Percentiles rank a stretch among this genome's conserved stretches.
Evolutionary conservation across 2,888 invertebrate species (phyloP).

Genomic region (Pycnomerus fuliginosus): DNA sequence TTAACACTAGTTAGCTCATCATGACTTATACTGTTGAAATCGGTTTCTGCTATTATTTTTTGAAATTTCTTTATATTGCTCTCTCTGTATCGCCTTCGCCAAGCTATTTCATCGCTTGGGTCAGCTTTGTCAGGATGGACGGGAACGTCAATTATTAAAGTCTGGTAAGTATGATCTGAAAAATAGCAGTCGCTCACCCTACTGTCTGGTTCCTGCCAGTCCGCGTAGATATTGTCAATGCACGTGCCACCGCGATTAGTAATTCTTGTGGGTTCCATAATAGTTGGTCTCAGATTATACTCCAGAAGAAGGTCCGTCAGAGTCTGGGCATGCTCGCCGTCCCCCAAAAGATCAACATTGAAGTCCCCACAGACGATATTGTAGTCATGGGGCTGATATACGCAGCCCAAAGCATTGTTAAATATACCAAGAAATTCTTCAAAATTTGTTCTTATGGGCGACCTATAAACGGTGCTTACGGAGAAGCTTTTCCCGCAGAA

Average conservation of each 20-base stretch:
- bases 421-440: not conserved
- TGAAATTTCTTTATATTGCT: no score
- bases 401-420: not conserved
- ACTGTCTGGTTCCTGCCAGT: not conserved
- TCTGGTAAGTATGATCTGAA: not conserved
- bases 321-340: not conserved
- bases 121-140: not conserved
- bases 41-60: no score
- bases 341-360: not conserved
- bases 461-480: not conserved
- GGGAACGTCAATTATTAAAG: not conserved
- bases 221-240: not conserved
- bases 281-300: not conserved
- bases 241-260: not conserved
- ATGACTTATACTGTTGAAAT: no score
- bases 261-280: not conserved
- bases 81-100: no score
- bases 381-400: not conserved
- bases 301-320: not conserved
- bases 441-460: not conserved
- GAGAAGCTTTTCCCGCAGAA: not conserved
- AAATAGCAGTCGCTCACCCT: not conserved
- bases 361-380: not conserved
- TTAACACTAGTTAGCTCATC: no score
- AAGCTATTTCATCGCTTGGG: not conserved